A percentile compares a stretch with the other conserved stretches of the same genome.
Conservation (phyloP, 2,888 invertebrate species). For the Synanthedon myopaeformis region DNA sequence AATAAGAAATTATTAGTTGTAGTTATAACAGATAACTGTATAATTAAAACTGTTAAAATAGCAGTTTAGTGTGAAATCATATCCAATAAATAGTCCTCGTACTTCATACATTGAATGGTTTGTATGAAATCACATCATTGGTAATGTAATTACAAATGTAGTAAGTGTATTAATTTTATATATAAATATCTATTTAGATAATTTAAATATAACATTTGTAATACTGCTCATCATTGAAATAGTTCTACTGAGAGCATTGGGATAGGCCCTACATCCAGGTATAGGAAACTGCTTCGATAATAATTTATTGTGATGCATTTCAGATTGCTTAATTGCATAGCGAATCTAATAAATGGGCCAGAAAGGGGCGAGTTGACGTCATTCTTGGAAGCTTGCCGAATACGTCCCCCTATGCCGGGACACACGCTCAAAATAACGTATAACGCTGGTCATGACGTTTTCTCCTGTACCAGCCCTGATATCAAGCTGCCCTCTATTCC, state of each 20-base stretch:
- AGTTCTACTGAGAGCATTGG: too few relatives aligned
- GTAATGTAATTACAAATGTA: not conserved
- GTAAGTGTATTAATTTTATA: not conserved
- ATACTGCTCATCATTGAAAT: too few relatives aligned
- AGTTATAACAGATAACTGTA: too few relatives aligned
- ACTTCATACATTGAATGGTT: too few relatives aligned
- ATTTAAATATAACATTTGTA: not conserved
- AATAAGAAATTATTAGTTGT: too few relatives aligned
- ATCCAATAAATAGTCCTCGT: too few relatives aligned
- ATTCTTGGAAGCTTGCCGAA: constrained; percentile 50
- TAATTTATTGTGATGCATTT: constrained; percentile 12
- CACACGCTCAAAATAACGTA: constrained; percentile 51
- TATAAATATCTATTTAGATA: not conserved
- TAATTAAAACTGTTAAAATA: too few relatives aligned
- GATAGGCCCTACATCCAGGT: too few relatives aligned
- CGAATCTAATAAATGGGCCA: constrained; percentile 75
- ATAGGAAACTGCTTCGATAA: not conserved
- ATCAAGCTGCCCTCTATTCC: constrained; percentile 93
- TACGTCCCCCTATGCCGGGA: constrained; percentile 49
- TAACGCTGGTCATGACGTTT: constrained; percentile 51
- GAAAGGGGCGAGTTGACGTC: constrained; percentile 42
- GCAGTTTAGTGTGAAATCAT: too few relatives aligned
- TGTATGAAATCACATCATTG: too few relatives aligned
- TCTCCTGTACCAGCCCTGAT: constrained; percentile 79
- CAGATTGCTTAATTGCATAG: constrained; percentile 85